phyloP scores from a whole-genome alignment of 2,113 vertebrate species.

The Python bivittatus region DNA sequence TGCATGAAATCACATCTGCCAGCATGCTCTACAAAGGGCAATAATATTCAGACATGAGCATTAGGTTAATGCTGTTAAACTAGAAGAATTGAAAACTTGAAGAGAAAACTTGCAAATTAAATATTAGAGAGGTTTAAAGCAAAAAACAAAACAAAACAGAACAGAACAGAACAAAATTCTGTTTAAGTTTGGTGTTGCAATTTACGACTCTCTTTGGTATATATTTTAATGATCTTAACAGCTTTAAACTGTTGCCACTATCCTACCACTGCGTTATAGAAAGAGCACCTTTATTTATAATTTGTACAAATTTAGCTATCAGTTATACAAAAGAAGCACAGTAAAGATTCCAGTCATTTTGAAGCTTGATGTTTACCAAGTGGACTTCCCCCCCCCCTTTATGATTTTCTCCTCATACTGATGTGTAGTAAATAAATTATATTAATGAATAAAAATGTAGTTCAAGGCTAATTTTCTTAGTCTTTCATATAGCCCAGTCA shows the following conservation, averaged over 20 bases:
- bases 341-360: neutral
- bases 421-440: slow-evolving; percentile 23
- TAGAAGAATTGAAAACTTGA: no score
- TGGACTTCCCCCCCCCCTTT: neutral
- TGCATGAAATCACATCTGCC: slow-evolving; percentile 11
- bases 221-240: slow-evolving; percentile 34
- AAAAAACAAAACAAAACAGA: no score
- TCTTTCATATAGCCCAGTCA: neutral
- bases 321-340: slow-evolving; percentile 34
- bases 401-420: neutral
- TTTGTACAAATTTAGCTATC: slow-evolving; percentile 20
- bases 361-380: slow-evolving; percentile 30
- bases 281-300: slow-evolving; percentile 6
- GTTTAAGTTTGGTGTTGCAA: neutral
- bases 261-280: slow-evolving; percentile 23
- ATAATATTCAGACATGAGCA: slow-evolving; percentile 40
- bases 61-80: slow-evolving; percentile 20
- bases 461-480: neutral
- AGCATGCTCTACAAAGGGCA: neutral
- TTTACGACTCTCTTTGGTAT: neutral
- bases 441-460: neutral
- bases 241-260: neutral
- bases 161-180: no score
- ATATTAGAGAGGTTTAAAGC: neutral
- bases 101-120: no score